Conservation (phyloP, 2,888 invertebrate species). For the Linyphia triangularis region DNA sequence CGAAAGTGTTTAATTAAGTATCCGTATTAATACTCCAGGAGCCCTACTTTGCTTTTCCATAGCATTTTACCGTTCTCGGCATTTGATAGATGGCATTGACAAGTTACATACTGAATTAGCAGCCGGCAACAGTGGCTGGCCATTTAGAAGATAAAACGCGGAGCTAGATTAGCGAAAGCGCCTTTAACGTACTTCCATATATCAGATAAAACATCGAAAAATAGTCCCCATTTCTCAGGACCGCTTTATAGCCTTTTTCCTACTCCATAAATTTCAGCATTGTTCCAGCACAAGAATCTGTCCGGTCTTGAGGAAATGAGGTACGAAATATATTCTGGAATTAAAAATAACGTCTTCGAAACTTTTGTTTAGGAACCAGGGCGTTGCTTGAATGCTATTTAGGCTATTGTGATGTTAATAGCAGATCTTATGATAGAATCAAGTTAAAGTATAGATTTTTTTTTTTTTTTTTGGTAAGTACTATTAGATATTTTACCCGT, state of each 20-base stretch:
- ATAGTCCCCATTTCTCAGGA: conserved; percentile 60
- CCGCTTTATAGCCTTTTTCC: conserved; percentile 55
- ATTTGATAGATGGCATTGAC: conserved; percentile 67
- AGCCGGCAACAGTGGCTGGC: conserved; percentile 55
- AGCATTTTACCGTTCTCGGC: conserved; percentile 34
- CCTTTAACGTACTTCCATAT: conserved; percentile 45
- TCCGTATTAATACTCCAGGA: conserved; percentile 65
- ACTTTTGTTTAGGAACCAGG: no score
- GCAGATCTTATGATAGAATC: no score
- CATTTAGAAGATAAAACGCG: conserved; percentile 69
- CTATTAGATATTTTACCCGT: no score
- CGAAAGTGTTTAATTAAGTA: conserved; percentile 61
- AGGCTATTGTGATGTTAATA: no score
- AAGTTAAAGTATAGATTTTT: no score
- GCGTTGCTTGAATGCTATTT: no score
- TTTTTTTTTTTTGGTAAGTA: no score
- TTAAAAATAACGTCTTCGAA: conserved; percentile 43
- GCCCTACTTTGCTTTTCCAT: conserved; percentile 44
- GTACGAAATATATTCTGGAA: not conserved
- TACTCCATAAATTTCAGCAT: conserved; percentile 61
- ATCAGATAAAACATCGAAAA: conserved; percentile 72
- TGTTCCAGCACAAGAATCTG: conserved; percentile 61
- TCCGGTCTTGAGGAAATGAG: conserved; percentile 17
- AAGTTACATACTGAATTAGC: conserved; percentile 60
- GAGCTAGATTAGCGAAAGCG: conserved; percentile 55